Percentiles rank a stretch among this genome's conserved stretches.
Evolutionary conservation across 2,113 vertebrate genomes (phyloP).

Genomic region (Mastomys natalensis): DNA sequence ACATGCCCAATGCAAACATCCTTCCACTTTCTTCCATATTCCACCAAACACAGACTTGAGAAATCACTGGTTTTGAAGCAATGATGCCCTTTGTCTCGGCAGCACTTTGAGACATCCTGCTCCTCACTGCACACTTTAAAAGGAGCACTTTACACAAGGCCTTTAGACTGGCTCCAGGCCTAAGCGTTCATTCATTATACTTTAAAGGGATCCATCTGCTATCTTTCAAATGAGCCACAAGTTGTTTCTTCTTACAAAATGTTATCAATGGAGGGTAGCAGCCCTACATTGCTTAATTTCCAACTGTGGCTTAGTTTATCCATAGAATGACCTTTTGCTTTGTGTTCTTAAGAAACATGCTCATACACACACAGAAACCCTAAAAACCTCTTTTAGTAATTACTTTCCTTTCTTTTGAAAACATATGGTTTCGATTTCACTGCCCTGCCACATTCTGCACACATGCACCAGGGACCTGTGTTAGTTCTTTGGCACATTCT

Average conservation of each 20-base stretch:
- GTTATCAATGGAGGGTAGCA: not conserved
- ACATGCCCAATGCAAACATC: not conserved
- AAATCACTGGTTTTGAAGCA: constrained; percentile 24
- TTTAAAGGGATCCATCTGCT: constrained; percentile 29
- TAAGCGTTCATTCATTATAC: not conserved
- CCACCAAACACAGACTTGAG: constrained; percentile 50
- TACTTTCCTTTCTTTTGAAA: constrained; percentile 60
- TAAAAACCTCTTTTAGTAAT: not conserved
- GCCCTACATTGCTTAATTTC: not conserved
- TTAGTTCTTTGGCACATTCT: not conserved
- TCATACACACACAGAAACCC: not conserved
- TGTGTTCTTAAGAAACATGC: constrained; percentile 44
- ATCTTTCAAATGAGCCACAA: constrained; percentile 40
- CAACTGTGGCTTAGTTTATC: constrained; percentile 6
- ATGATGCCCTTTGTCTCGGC: constrained; percentile 13
- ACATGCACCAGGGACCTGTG: not conserved
- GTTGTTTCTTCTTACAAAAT: constrained; percentile 18
- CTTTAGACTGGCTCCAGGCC: constrained; percentile 38
- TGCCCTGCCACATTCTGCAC: not conserved
- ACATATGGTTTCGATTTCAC: constrained; percentile 69
- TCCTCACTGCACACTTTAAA: not conserved
- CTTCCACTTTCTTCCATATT: constrained; percentile 53
- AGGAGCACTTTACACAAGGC: constrained; percentile 10
- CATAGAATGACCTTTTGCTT: constrained; percentile 24
- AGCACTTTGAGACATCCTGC: constrained; percentile 21